A percentile compares a stretch with the other conserved stretches of the same genome.
These are phyloP conservation scores for Ariolimax columbianus DNA, from an alignment of 2,888 invertebrate species.

Conservation along the genomic window DNA sequence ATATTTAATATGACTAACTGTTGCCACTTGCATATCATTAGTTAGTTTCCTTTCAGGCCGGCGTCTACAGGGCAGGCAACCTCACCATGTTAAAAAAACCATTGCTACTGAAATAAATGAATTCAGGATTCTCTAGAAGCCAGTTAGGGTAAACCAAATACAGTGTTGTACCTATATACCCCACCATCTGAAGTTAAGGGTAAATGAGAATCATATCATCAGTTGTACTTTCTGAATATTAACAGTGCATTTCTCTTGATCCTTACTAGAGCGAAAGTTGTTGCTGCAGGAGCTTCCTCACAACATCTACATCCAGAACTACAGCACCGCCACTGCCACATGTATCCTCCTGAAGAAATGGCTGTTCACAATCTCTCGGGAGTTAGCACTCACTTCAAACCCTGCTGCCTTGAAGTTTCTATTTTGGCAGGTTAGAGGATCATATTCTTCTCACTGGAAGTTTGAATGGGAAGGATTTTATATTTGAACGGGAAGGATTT, in stretches of 20 bases:
- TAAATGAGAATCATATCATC: too few species aligned
- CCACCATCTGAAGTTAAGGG: too few species aligned
- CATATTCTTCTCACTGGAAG: not conserved
- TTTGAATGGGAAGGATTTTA: not conserved
- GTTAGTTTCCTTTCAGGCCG: too few species aligned
- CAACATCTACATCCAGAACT: slow-evolving; percentile 98
- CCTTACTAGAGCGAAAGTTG: slow-evolving; percentile 90
- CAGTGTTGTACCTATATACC: too few species aligned
- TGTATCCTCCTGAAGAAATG: slow-evolving; percentile 87
- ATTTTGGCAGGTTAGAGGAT: slow-evolving; percentile 78
- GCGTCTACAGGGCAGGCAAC: too few species aligned
- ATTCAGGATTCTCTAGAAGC: too few species aligned
- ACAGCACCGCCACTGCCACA: slow-evolving; percentile 96
- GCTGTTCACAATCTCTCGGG: slow-evolving; percentile 78
- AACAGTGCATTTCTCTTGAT: not conserved
- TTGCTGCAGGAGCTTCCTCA: slow-evolving; percentile 96
- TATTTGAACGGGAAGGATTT: too few species aligned
- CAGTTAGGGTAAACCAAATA: too few species aligned
- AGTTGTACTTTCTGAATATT: not conserved
- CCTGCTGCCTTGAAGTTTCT: slow-evolving; percentile 88
- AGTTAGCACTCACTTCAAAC: slow-evolving; percentile 79
- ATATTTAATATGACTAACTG: too few species aligned
- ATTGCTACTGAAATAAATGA: too few species aligned
- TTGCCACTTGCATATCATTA: too few species aligned
- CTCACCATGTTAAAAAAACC: too few species aligned